Evolutionary conservation across 2,797 vertebrate genomes (phyloP).

Genomic region (Harpagifer antarcticus): DNA sequence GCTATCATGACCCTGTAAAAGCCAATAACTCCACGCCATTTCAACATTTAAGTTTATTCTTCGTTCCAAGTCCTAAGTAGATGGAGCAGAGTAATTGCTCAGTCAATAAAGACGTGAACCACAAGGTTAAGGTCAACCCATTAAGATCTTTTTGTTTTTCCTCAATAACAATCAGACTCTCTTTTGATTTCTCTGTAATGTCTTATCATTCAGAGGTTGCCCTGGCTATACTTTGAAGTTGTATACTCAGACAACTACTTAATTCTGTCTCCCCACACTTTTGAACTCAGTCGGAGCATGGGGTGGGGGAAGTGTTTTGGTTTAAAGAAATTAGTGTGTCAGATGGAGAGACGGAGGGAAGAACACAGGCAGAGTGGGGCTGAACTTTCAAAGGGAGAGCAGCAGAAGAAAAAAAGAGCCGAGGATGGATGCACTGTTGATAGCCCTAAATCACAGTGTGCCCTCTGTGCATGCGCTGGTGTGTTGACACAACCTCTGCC

Average conservation of each 20-base stretch:
- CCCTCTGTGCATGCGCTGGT: conserved; percentile 67
- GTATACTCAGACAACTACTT: conserved; percentile 63
- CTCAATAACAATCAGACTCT: conserved; percentile 30
- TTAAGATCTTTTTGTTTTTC: conserved; percentile 39
- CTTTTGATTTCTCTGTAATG: conserved; percentile 44
- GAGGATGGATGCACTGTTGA: conserved; percentile 83
- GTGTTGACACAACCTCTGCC: conserved; percentile 87
- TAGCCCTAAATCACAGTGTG: conserved; percentile 85
- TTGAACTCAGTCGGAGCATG: conserved; percentile 56
- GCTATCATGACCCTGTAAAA: not conserved
- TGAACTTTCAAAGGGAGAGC: conserved; percentile 66
- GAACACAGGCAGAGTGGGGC: conserved; percentile 43
- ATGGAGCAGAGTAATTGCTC: conserved; percentile 10
- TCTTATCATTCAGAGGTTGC: conserved; percentile 64
- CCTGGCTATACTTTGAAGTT: conserved; percentile 53
- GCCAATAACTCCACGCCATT: conserved; percentile 2
- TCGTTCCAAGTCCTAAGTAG: not conserved
- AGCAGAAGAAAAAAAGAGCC: conserved; percentile 61
- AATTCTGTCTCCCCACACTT: conserved; percentile 59
- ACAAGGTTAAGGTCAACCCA: conserved; percentile 27
- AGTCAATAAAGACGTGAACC: conserved; percentile 4
- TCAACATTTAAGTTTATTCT: not conserved
- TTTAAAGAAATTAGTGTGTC: conserved; percentile 55
- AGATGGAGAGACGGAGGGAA: conserved; percentile 46
- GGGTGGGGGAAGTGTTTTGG: conserved; percentile 38